Percentiles rank a stretch among this genome's conserved stretches.
Evolutionary conservation across 2,888 invertebrate species (phyloP).

Genomic region (Conus canariensis): DNA sequence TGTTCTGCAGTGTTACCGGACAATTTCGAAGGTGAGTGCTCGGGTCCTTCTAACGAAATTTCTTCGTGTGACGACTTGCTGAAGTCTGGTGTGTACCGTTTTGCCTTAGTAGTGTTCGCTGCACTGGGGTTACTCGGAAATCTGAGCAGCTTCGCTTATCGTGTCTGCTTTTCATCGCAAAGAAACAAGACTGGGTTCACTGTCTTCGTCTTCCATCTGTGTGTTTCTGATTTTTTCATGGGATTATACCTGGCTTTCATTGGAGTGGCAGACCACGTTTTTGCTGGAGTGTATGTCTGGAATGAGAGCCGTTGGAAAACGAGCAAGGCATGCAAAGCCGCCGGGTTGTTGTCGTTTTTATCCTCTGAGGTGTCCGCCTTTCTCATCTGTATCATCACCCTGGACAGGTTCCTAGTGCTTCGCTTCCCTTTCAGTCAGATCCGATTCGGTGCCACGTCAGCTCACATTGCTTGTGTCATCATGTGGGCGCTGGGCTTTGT

Average conservation of each 20-base stretch:
- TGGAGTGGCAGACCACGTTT: conserved; percentile 42
- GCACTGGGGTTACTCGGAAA: neutral
- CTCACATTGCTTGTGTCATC: neutral
- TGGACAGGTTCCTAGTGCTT: neutral
- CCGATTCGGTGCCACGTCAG: neutral
- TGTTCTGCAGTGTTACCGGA: neutral
- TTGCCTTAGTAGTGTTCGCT: neutral
- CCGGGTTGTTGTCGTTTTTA: conserved; percentile 39
- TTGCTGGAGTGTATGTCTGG: conserved; percentile 33
- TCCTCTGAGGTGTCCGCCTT: conserved; percentile 19
- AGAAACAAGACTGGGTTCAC: neutral
- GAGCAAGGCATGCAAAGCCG: conserved; percentile 38
- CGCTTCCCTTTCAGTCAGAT: conserved; percentile 9
- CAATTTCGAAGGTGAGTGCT: neutral
- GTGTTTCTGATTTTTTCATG: neutral
- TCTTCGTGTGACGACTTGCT: conserved; percentile 5
- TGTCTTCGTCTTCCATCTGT: neutral
- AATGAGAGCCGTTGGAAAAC: conserved; percentile 36
- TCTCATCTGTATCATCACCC: conserved; percentile 6
- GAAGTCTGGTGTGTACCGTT: neutral
- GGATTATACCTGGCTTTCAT: conserved; percentile 42
- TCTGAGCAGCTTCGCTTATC: neutral
- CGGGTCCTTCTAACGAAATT: neutral
- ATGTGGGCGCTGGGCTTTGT: neutral
- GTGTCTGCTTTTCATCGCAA: neutral